Evolutionary conservation across 1,140 invertebrate genomes (phyloP), one percentile per base, ranked within the genome.

Genomic region (Procambarus clarkii): DNA sequence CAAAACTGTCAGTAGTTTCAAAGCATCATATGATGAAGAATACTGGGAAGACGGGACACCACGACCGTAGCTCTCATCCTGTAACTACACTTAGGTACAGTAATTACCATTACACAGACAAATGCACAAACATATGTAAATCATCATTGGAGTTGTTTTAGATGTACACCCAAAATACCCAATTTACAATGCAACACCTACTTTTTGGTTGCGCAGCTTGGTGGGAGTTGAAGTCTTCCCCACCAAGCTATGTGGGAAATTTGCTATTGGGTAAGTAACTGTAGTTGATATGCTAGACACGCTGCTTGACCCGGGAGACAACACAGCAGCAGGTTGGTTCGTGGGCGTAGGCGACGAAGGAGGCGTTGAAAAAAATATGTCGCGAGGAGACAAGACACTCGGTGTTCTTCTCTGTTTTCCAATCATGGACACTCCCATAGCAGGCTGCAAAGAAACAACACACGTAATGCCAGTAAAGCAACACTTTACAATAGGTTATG

Each of bases 371-470:
- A 92, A 92, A 78, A 92, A 93, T 9, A 93, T 86, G 11, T 92
- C 91, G 8, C 92, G 71, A 13, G 91, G 92, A 69, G 93, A 91
- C 69, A 93, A 58, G 15, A 92, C 54, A 46, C 85, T 87, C 7
- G 94, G 93, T 2, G 93, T 92, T 76, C 94, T 84, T 45, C 94
- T 80, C 84, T 94, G 93, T 86, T 94, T 94, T 13, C 94, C 94
- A 76, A 94, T 94, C 94, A 94, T 94, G 48, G 93, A 93, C 15
- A 94, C 92, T 46, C 94, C 94, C 94, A 94, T 94, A 5, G 94
- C 92, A 45, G 94, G 94, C 93, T 94, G 92, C 21, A 88, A 86
- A 45, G 60, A 79, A 88, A 54, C 50, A 81, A 80, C 34, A 60
- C 2, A 83, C 24, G 60, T 64, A 64, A 13, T 5, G 21, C 18